Evolutionary conservation across 2,797 vertebrate species (phyloP).

Genomic region (Vultur gryphus): DNA sequence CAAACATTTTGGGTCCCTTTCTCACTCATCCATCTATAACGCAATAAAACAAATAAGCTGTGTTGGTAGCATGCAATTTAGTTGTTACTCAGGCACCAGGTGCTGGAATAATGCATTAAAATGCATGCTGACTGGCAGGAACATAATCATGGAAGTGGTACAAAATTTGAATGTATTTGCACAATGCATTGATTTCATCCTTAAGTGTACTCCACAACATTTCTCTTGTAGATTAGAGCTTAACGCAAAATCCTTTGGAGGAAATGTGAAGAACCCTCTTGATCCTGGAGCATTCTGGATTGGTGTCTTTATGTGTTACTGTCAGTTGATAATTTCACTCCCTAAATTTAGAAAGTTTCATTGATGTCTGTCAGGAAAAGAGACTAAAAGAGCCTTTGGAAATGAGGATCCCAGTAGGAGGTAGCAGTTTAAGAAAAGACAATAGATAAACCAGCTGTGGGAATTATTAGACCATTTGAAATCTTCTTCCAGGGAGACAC

Average conservation of each 20-base stretch:
- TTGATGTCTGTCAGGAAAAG: background rate
- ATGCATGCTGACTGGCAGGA: background rate
- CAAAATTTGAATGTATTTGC: background rate
- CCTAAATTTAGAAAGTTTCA: background rate
- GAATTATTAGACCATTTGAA: background rate
- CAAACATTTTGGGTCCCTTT: background rate
- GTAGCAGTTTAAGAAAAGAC: background rate
- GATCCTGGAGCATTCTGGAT: background rate
- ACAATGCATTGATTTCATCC: background rate
- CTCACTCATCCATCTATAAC: background rate
- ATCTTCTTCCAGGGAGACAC: background rate
- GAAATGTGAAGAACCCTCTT: background rate
- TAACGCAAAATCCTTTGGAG: background rate
- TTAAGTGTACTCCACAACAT: background rate
- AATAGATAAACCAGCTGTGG: background rate
- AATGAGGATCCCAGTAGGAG: background rate
- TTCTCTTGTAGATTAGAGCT: background rate
- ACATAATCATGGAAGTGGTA: background rate
- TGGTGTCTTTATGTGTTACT: background rate
- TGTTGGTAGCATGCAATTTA: background rate
- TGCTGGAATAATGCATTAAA: background rate
- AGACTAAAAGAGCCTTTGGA: background rate
- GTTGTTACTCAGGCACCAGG: background rate
- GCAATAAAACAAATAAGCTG: background rate
- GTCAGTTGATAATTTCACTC: background rate